Evolutionary conservation across 1,140 invertebrate genomes (phyloP).

Genomic region (Delia radicum): DNA sequence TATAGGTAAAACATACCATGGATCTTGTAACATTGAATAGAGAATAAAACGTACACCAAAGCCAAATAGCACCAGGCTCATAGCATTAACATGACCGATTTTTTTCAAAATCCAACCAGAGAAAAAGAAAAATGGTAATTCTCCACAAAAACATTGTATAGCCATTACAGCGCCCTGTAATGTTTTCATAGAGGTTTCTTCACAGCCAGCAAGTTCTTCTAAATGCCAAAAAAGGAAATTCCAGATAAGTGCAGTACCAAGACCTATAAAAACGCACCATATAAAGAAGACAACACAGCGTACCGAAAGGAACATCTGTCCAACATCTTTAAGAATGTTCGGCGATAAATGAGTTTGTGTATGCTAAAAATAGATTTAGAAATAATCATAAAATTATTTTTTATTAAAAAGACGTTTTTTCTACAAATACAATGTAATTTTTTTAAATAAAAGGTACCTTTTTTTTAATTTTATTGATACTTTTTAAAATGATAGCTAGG

Average conservation of each 20-base stretch:
- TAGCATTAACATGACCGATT: conserved; percentile 78
- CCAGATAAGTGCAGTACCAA: conserved; percentile 86
- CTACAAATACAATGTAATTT: not conserved
- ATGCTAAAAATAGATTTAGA: conserved; percentile 56
- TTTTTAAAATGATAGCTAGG: no score
- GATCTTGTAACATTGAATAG: conserved; percentile 78
- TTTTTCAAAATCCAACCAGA: conserved; percentile 77
- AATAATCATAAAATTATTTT: no score
- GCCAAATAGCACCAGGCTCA: conserved; percentile 77
- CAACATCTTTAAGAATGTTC: conserved; percentile 67
- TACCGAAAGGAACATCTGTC: conserved; percentile 63
- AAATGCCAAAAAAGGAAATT: conserved; percentile 83
- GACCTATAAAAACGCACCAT: conserved; percentile 79
- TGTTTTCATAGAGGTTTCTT: conserved; percentile 68
- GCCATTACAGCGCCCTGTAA: conserved; percentile 77
- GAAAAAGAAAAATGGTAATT: conserved; percentile 85
- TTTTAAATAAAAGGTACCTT: no score
- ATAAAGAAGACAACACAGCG: conserved; percentile 69
- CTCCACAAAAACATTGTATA: conserved; percentile 83
- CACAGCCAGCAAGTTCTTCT: conserved; percentile 66
- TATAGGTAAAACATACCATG: conserved; percentile 81
- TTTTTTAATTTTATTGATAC: no score
- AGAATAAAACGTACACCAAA: conserved; percentile 76
- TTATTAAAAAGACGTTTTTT: no score
- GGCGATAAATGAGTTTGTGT: conserved; percentile 63